Evolutionary conservation across 2,113 vertebrate genomes (phyloP).

Genomic region (Oreochromis aureus): DNA sequence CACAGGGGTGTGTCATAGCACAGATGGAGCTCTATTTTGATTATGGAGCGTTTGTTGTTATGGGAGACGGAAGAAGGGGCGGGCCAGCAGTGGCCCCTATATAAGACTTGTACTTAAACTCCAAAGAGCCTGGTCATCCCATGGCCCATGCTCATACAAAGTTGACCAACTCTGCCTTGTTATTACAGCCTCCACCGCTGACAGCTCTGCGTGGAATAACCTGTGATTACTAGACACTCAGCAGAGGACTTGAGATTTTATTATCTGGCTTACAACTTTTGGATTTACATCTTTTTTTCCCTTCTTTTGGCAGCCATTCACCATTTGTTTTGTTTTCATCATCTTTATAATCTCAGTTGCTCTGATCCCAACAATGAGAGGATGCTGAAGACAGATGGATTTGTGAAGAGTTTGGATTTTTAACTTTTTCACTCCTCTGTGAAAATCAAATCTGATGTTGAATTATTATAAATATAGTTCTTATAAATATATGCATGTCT

Average conservation of each 20-base stretch:
- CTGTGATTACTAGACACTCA: background rate
- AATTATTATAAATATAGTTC: background rate
- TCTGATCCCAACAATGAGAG: background rate
- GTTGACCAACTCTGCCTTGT: background rate
- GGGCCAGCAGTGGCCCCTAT: conserved; percentile 38
- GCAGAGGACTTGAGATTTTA: background rate
- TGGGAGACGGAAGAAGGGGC: conserved; percentile 54
- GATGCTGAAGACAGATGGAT: background rate
- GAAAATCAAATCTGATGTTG: background rate
- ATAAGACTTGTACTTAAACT: conserved; percentile 62
- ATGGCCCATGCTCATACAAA: conserved; percentile 25
- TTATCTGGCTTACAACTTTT: background rate
- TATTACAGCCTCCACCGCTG: background rate
- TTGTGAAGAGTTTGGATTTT: background rate
- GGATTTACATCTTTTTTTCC: conserved; percentile 24
- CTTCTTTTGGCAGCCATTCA: background rate
- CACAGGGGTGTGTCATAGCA: conserved; percentile 48
- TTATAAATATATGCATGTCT: background rate
- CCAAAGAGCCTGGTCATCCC: conserved; percentile 67
- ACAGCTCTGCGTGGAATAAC: conserved; percentile 7
- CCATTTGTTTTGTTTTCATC: background rate
- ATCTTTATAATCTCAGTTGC: background rate
- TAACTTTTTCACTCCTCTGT: background rate
- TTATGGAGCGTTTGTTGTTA: conserved; percentile 55
- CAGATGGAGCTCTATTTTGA: conserved; percentile 64